Conservation (phyloP, 2,113 vertebrate genomes). For the Pholis gunnellus region DNA sequence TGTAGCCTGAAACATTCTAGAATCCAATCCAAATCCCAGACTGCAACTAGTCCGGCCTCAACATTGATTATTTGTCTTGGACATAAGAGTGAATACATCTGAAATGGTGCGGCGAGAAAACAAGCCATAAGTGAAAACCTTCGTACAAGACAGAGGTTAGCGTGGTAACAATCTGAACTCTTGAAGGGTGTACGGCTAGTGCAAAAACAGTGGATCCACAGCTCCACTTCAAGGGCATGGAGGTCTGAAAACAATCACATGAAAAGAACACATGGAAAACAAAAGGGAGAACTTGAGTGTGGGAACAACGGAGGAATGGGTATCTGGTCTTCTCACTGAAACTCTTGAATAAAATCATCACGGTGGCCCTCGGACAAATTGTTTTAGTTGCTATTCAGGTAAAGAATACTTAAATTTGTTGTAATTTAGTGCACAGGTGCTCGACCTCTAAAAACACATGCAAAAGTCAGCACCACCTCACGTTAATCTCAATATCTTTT, state of each 20-base stretch:
- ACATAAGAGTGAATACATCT: constrained; percentile 35
- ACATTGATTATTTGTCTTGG: constrained; percentile 43
- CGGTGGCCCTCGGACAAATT: neutral
- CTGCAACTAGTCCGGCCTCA: constrained; percentile 50
- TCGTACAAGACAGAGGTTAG: constrained; percentile 69
- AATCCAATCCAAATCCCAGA: constrained; percentile 47
- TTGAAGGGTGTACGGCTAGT: constrained; percentile 77
- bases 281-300: constrained; percentile 5
- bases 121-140: constrained; percentile 69
- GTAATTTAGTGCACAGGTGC: constrained; percentile 48
- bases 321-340: neutral
- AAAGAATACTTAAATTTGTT: neutral
- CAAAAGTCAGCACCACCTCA: constrained; percentile 20
- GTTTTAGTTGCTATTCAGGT: neutral
- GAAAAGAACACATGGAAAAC: constrained; percentile 52
- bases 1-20: constrained; percentile 38
- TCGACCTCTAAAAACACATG: constrained; percentile 12
- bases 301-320: constrained; percentile 17
- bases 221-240: constrained; percentile 83
- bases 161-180: constrained; percentile 63
- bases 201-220: constrained; percentile 83
- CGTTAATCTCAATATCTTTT: constrained; percentile 20
- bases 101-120: constrained; percentile 66
- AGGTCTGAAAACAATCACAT: constrained; percentile 79
- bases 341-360: neutral